Conservation (phyloP, 1,140 invertebrate species). For the Chlorops oryzae region DNA sequence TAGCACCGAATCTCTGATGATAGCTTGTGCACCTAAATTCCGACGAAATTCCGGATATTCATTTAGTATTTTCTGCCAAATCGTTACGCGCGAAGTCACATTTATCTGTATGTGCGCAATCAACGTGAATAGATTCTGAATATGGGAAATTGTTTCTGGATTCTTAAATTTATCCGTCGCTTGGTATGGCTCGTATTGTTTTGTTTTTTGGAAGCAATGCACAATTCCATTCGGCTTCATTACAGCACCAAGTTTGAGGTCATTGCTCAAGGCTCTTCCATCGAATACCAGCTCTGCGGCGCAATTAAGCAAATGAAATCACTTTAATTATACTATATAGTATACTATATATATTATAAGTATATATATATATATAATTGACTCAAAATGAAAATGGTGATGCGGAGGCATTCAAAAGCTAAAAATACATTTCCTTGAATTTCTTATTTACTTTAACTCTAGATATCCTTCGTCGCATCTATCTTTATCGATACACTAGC, state of each 20-base stretch:
- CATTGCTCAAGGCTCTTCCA: slow-evolving; percentile 27
- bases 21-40: slow-evolving; percentile 40
- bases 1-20: slow-evolving; percentile 42
- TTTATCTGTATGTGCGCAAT: slow-evolving; percentile 42
- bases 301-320: background rate
- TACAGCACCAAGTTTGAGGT: slow-evolving; percentile 19
- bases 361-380: too few relatives aligned
- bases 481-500: too few relatives aligned
- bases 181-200: slow-evolving; percentile 27
- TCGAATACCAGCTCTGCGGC: slow-evolving; percentile 32
- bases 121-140: slow-evolving; percentile 37
- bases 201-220: slow-evolving; percentile 39
- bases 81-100: slow-evolving; percentile 38
- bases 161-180: slow-evolving; percentile 20
- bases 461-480: too few relatives aligned
- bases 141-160: slow-evolving; percentile 23
- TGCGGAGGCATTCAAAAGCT: too few relatives aligned
- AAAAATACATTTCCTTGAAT: too few relatives aligned
- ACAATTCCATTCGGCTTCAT: slow-evolving; percentile 33
- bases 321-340: background rate
- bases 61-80: slow-evolving; percentile 37
- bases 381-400: too few relatives aligned
- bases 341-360: too few relatives aligned
- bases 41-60: slow-evolving; percentile 45
- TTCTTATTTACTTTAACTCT: too few relatives aligned